Base-by-base conservation (phyloP, 92 coral and sea anemone genomes). In the Galaxea fascicularis region DNA sequence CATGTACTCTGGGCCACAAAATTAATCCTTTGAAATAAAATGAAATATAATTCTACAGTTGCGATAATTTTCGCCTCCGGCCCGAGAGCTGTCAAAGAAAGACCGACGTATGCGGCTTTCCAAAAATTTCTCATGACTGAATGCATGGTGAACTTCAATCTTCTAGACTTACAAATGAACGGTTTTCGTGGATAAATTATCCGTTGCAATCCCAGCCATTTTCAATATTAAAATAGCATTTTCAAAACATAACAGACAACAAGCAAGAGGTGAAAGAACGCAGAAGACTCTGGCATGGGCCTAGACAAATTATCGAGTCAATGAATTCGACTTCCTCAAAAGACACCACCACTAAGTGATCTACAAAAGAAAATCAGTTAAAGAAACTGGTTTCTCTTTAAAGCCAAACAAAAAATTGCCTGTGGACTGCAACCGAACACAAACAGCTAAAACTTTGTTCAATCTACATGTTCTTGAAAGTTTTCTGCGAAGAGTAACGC, bases 291-390 rank as follows among this genome's bases (percentile, higher is more conserved):
- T 16, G 65, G 44, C 20, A 75, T 57, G 30, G 20, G 81, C 53
- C 28, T 15, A 31, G 81, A 39, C 81, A 35, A 25, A 54, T 35
- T 35, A 39, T 28, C 70, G 41, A 26, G 70, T 69, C 41, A 78
- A 24, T 15, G 57, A 77, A 45, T 31, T 27, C 28, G 62, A 25
- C 84, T 45, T 67, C 75, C 73, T 27, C 74, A 14, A 30, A 52
- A 44, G 45, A 35, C 15, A 25, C n/a, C 0, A 46, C 17, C 28
- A 4, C 24, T 26, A 17, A 51, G 8, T 18, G 52, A 15, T 18
- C 28, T 25, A 35, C n/a, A 24, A 45, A 65, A 64, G 30, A 46
- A 78, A 65, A 44, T 17, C 39, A 47, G 62, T 25, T 77, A 35
- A n/a, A 3, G 31, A 13, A 62, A 20, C 52, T 44, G 56, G 71